A percentile compares a stretch with the other conserved stretches of the same genome.
Evolutionary conservation across 2,113 vertebrate species (phyloP).

Genomic region (Sporophila hypoxantha): DNA sequence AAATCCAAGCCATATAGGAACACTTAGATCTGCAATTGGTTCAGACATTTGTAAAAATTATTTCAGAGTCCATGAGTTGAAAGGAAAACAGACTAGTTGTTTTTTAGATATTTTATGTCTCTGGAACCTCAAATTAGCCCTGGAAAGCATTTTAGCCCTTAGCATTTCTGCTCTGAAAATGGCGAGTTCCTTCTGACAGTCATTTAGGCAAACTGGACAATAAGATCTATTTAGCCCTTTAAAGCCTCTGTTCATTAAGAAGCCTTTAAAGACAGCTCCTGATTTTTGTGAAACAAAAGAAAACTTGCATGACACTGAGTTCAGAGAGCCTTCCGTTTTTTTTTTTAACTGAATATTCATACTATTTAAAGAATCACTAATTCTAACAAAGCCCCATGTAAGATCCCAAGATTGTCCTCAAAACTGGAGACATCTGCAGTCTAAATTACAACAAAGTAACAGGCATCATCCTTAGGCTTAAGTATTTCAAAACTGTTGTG

Average conservation of each 20-base stretch:
- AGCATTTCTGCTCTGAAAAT: not conserved
- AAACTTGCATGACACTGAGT: not conserved
- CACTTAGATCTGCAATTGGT: not conserved
- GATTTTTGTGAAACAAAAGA: not conserved
- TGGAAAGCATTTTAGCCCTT: conserved; percentile 51
- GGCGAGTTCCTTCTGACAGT: not conserved
- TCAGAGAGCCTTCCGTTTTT: not conserved
- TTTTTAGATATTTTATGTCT: not conserved
- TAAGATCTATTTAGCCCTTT: conserved; percentile 47
- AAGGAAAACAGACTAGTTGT: not conserved
- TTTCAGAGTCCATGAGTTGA: not conserved
- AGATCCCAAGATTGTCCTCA: not conserved
- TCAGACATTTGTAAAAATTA: not conserved
- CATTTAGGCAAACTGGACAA: not conserved
- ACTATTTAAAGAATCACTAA: not conserved
- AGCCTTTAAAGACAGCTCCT: conserved; percentile 13
- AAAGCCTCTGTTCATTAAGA: not conserved
- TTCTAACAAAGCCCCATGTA: not conserved
- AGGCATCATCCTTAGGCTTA: not conserved
- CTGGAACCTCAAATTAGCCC: not conserved
- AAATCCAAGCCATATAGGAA: not conserved
- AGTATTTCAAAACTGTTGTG: not conserved
- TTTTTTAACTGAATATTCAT: not conserved
- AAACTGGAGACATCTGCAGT: not conserved
- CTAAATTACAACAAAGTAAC: not conserved